phyloP scores from a whole-genome alignment of 2,888 invertebrate genomes.

The Tenthredo distinguenda region DNA sequence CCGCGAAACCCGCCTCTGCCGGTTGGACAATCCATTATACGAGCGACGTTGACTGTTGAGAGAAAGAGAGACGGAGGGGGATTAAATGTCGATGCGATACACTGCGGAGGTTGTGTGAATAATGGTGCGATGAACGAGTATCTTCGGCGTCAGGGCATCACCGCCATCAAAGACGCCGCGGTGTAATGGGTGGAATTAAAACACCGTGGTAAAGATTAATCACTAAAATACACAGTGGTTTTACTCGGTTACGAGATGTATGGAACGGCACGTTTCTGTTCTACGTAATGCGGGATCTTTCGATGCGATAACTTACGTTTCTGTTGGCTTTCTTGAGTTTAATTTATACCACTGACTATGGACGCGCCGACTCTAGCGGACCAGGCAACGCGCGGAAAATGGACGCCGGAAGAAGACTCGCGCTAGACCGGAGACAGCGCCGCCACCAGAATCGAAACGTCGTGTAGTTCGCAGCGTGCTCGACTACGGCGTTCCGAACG shows the following conservation, averaged over 20 bases:
- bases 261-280: no score
- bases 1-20: slow-evolving; percentile 66
- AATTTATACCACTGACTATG: slow-evolving; percentile 55
- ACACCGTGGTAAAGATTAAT: not conserved
- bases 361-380: slow-evolving; percentile 63
- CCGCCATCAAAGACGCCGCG: slow-evolving; percentile 36
- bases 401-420: slow-evolving; percentile 68
- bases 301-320: slow-evolving; percentile 22
- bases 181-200: not conserved
- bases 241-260: no score
- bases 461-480: not conserved
- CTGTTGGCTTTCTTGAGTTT: not conserved
- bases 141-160: slow-evolving; percentile 8
- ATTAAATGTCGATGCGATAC: not conserved
- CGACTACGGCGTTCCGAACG: not conserved
- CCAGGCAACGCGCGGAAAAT: slow-evolving; percentile 68
- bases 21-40: slow-evolving; percentile 65
- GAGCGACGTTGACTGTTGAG: not conserved
- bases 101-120: not conserved
- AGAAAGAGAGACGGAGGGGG: not conserved
- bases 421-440: not conserved
- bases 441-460: not conserved
- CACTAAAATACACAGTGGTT: slow-evolving; percentile 26
- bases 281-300: not conserved
- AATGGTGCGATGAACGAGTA: not conserved